Base-by-base conservation (phyloP, 2,113 vertebrate species). In the Carassius auratus region DNA sequence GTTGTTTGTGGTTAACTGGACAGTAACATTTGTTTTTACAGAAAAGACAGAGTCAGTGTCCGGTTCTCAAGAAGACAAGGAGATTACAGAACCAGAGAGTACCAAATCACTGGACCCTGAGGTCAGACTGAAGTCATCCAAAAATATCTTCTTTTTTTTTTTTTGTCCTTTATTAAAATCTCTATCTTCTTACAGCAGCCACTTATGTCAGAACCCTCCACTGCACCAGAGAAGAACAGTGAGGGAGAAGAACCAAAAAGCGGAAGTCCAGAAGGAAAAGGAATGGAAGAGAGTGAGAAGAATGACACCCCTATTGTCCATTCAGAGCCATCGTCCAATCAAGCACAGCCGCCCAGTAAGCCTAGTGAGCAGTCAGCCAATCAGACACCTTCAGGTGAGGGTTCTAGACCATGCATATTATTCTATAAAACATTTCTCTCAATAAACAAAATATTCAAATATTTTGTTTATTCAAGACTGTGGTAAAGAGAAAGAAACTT, bases 21-120 rank as follows among this genome's bases (percentile, higher is more conserved):
- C 36, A n/a, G 50, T 55, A 4, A 81, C 81, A 77, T 87, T 57
- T 17, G 64, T 89, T 83, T 64, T 80, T 88, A 64, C 85, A 98
- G 97, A 99, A 86, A 98, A 96, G 90, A 77, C 61, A 0, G 98
- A 97, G 69, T 62, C 80, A 7, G 94, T 92, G 0, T 84, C 92
- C 0, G 94, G 93, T 30, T 84, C 90, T 19, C 62, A 90, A 15
- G 97, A 99, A 48, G 97, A 99, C 62, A 98, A 96, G 86, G 97
- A 98, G 1, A 83, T 12, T 0, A 42, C 86, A 17, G 93, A 96
- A 26, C 95, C 92, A 86, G 97, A 96, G 76, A 14, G 74, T 87
- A 94, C 93, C 90, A 97, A 94, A 84, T 76, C 68, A 0, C 30
- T 89, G 0, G 97, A 97, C 36, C 89, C 90, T 82, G 97, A 97